phyloP scores from a whole-genome alignment of 2,888 invertebrate species.

The Drosophila mimetica region DNA sequence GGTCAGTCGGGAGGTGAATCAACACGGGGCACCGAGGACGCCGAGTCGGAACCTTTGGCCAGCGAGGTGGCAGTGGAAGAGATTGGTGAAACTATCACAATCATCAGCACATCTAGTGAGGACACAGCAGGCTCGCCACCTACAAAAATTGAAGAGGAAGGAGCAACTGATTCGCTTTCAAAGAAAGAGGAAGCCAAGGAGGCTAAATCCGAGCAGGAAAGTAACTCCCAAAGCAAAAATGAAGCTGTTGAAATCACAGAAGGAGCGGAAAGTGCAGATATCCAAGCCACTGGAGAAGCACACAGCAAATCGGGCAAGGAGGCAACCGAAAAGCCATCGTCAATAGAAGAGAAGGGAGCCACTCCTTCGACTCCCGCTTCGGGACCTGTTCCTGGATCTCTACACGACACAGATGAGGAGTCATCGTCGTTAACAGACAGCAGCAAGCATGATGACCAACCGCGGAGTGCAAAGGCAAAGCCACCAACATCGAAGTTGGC shows the following conservation, averaged over 20 bases:
- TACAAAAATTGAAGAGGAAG: slow-evolving; percentile 2
- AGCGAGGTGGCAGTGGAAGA: slow-evolving; percentile 58
- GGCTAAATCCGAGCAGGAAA: neutral
- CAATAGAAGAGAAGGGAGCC: slow-evolving; percentile 23
- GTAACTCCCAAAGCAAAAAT: neutral
- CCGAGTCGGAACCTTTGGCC: slow-evolving; percentile 25
- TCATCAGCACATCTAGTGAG: slow-evolving; percentile 56
- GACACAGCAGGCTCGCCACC: slow-evolving; percentile 50
- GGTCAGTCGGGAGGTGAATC: slow-evolving; percentile 27
- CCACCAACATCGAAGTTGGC: slow-evolving; percentile 8
- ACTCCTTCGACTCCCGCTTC: slow-evolving; percentile 33
- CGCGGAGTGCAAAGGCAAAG: slow-evolving; percentile 39
- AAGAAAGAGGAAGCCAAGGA: slow-evolving; percentile 14
- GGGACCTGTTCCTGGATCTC: slow-evolving; percentile 52
- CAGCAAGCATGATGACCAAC: slow-evolving; percentile 70
- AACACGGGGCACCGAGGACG: slow-evolving; percentile 31
- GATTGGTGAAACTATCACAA: slow-evolving; percentile 61
- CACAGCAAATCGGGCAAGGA: slow-evolving; percentile 24
- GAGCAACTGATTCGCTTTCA: neutral
- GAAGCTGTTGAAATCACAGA: neutral
- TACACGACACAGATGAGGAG: slow-evolving; percentile 78
- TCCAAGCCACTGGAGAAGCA: neutral
- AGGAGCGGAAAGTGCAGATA: neutral
- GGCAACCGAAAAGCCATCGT: slow-evolving; percentile 26
- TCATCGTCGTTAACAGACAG: slow-evolving; percentile 75